phyloP scores from a whole-genome alignment of 2,797 vertebrate species.

The Morus bassanus region DNA sequence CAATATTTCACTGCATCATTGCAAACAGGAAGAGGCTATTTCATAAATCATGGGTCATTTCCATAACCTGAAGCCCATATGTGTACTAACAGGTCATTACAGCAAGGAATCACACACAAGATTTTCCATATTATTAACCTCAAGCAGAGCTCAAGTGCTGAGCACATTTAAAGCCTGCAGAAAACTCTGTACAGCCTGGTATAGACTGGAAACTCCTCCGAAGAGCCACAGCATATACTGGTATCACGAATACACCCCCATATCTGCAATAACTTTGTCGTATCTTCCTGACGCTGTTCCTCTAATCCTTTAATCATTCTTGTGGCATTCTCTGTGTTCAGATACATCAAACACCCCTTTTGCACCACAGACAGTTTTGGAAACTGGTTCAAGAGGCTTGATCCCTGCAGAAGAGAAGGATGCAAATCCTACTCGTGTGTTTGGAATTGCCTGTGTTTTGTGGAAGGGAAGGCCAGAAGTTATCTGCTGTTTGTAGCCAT shows the following conservation, averaged over 20 bases:
- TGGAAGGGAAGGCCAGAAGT: neutral
- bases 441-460: neutral
- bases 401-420: neutral
- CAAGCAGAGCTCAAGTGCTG: neutral
- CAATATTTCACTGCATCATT: neutral
- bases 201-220: neutral
- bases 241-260: neutral
- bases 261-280: neutral
- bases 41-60: slow-evolving; percentile 18
- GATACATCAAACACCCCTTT: neutral
- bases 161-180: neutral
- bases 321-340: neutral
- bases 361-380: neutral
- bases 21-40: slow-evolving; percentile 40
- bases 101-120: neutral
- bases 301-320: neutral
- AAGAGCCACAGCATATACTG: neutral
- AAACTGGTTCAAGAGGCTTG: neutral
- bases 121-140: neutral
- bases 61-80: neutral
- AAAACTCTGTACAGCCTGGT: neutral
- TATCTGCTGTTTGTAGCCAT: neutral
- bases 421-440: neutral
- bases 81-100: neutral
- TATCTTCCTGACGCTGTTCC: neutral